Evolutionary conservation across 2,113 vertebrate species (phyloP).

Genomic region (Cyprinodon tularosa): DNA sequence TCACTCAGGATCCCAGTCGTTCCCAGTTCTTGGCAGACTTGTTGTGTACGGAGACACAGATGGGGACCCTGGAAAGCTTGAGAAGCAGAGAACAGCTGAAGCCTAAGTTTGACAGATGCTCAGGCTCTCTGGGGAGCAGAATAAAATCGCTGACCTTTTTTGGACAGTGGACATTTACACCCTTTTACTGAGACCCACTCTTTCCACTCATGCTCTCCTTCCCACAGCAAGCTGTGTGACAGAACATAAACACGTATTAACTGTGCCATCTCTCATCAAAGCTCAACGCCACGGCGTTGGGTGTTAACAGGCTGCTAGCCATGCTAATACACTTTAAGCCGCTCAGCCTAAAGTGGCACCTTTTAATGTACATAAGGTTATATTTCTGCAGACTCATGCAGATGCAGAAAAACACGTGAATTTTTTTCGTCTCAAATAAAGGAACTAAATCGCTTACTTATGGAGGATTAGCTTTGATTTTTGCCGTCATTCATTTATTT

Average conservation of each 20-base stretch:
- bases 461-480: not conserved
- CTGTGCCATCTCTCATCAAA: conserved; percentile 61
- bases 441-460: not conserved
- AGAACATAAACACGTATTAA: conserved; percentile 69
- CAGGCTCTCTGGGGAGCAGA: conserved; percentile 37
- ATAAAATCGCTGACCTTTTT: conserved; percentile 66
- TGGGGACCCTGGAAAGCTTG: conserved; percentile 37
- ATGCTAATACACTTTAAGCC: conserved; percentile 48
- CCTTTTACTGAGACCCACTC: conserved; percentile 28
- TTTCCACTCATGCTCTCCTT: conserved; percentile 21
- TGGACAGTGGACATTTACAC: conserved; percentile 58
- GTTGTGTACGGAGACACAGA: conserved; percentile 10
- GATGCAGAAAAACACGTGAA: not conserved
- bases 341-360: conserved; percentile 18
- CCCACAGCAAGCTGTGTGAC: conserved; percentile 41
- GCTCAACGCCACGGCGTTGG: conserved; percentile 46
- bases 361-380: conserved; percentile 4
- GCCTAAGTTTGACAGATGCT: conserved; percentile 63
- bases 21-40: conserved; percentile 10
- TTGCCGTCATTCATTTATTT: not conserved
- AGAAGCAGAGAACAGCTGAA: conserved; percentile 62
- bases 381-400: not conserved
- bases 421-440: not conserved
- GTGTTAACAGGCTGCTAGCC: conserved; percentile 63
- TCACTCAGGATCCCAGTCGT: conserved; percentile 13